These are phyloP conservation scores for Gnathonemus longibarbis DNA, from an alignment of 2,113 vertebrate species.

Conservation along the genomic window DNA sequence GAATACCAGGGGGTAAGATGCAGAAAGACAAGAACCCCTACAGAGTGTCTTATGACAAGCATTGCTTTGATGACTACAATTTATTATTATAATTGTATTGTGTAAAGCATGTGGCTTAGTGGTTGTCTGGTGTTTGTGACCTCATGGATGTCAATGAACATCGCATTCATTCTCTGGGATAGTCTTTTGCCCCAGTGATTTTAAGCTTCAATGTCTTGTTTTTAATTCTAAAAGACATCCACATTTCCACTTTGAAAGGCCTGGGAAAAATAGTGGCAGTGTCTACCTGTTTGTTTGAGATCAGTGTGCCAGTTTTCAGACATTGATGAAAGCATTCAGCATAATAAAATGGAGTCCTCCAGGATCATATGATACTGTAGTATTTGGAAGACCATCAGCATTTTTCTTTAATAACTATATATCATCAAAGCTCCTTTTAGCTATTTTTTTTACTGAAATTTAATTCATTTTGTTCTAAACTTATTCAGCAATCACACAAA, in stretches of 20 bases:
- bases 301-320: too few relatives aligned
- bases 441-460: too few relatives aligned
- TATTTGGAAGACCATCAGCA: too few relatives aligned
- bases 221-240: not conserved
- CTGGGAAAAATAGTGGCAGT: too few relatives aligned
- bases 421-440: too few relatives aligned
- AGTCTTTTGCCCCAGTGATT: not conserved
- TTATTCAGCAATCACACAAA: too few relatives aligned
- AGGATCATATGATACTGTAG: too few relatives aligned
- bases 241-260: not conserved
- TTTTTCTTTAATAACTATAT: too few relatives aligned
- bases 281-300: too few relatives aligned
- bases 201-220: not conserved
- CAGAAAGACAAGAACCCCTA: not conserved
- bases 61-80: not conserved
- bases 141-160: not conserved
- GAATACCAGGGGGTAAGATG: conserved; percentile 4
- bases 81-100: not conserved
- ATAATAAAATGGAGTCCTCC: too few relatives aligned
- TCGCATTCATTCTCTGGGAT: not conserved
- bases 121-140: not conserved
- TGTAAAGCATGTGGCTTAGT: not conserved
- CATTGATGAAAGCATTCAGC: too few relatives aligned
- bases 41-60: not conserved
- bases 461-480: too few relatives aligned